phyloP scores from a whole-genome alignment of 2,888 invertebrate species.

The Camponotus fellah region DNA sequence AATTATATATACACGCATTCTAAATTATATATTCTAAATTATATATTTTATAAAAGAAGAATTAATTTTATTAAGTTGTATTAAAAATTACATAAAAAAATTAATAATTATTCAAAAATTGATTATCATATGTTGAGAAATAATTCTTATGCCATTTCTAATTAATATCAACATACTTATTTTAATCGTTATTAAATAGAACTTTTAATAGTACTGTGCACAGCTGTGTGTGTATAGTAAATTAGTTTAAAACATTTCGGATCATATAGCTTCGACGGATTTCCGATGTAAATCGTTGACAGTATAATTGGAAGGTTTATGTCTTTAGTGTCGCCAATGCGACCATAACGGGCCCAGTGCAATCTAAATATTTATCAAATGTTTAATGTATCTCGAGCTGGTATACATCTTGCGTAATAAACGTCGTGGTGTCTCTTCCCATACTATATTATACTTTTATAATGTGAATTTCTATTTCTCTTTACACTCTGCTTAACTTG shows the following conservation, averaged over 20 bases:
- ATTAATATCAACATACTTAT: background rate
- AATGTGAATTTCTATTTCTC: background rate
- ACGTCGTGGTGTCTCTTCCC: background rate
- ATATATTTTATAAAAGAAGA: background rate
- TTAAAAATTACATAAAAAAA: background rate
- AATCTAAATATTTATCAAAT: conserved; percentile 80
- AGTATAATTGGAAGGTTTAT: conserved; percentile 73
- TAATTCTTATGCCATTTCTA: background rate
- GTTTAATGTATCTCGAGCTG: conserved; percentile 48
- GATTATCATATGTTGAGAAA: background rate
- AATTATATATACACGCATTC: background rate
- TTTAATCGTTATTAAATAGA: background rate
- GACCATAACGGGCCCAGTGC: conserved; percentile 75
- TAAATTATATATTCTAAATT: background rate
- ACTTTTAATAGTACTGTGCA: conserved; percentile 2
- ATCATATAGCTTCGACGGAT: conserved; percentile 32
- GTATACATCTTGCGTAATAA: conserved; percentile 52
- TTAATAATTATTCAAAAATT: background rate
- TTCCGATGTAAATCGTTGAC: conserved; percentile 67
- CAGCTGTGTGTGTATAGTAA: conserved; percentile 18
- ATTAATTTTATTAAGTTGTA: background rate
- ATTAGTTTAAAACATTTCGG: conserved; percentile 32
- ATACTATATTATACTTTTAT: background rate
- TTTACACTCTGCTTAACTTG: background rate
- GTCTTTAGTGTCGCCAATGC: conserved; percentile 77